These are phyloP conservation scores for Helicolenus hilgendorfi DNA, from an alignment of 2,797 vertebrate species.

Conservation along the genomic window DNA sequence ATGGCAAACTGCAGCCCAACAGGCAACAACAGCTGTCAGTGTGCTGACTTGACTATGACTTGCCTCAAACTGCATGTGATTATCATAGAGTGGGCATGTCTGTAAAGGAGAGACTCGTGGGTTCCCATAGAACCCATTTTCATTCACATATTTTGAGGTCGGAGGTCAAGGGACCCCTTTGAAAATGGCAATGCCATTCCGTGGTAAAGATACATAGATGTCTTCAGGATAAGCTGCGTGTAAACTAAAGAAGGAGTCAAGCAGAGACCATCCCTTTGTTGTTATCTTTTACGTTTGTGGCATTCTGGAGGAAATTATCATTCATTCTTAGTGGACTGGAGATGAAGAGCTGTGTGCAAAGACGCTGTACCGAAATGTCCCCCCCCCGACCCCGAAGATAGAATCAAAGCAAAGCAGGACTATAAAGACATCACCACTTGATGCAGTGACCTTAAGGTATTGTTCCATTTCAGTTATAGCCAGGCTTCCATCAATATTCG, in stretches of 20 bases:
- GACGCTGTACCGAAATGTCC: not conserved
- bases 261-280: constrained; percentile 19
- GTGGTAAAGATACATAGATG: constrained; percentile 8
- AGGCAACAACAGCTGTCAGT: no score
- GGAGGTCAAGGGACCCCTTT: no score
- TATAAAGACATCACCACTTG: constrained; percentile 65
- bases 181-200: no score
- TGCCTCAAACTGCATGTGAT: no score
- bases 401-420: constrained; percentile 24
- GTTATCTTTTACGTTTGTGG: constrained; percentile 36
- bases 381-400: not conserved
- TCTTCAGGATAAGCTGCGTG: constrained; percentile 17
- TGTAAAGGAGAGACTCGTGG: no score
- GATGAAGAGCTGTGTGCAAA: constrained; percentile 17
- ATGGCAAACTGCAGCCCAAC: fast-evolving
- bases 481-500: constrained; percentile 58
- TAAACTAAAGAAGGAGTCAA: constrained; percentile 24
- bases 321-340: constrained; percentile 21
- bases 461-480: constrained; percentile 66
- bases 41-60: no score
- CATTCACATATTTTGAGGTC: no score
- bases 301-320: constrained; percentile 45
- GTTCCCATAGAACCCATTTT: no score
- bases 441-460: constrained; percentile 77
- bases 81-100: no score